A percentile compares a stretch with the other conserved stretches of the same genome.
Evolutionary conservation across 2,888 invertebrate species (phyloP).

Genomic region (Nesidiocoris tenuis): DNA sequence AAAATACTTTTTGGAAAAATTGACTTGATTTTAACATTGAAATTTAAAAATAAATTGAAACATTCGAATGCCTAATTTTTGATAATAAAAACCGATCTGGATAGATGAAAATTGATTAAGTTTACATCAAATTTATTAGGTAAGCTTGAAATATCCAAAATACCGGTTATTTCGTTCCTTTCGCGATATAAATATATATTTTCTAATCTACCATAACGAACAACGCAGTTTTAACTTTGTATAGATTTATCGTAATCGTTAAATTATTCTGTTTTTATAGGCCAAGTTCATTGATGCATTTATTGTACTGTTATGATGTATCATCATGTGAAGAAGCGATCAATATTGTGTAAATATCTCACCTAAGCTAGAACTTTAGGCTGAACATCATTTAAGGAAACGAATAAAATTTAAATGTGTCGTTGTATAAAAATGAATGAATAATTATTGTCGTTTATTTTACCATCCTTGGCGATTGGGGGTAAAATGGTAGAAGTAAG

Average conservation of each 20-base stretch:
- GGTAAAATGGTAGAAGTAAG: no score
- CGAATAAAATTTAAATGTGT: constrained; percentile 41
- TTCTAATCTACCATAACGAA: neutral
- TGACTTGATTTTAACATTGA: no score
- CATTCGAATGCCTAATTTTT: no score
- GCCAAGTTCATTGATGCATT: constrained; percentile 18
- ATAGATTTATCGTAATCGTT: neutral
- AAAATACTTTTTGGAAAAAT: no score
- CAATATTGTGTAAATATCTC: constrained; percentile 30
- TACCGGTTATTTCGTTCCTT: neutral
- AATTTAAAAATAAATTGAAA: no score
- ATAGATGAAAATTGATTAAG: no score
- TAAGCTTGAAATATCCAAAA: no score
- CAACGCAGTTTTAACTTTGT: neutral
- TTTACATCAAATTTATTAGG: no score
- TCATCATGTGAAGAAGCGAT: constrained; percentile 18
- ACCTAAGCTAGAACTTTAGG: constrained; percentile 36
- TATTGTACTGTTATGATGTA: constrained; percentile 33
- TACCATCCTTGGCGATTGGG: neutral
- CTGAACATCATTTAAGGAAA: constrained; percentile 28
- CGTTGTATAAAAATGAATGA: constrained; percentile 28
- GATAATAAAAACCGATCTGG: no score
- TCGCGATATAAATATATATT: neutral
- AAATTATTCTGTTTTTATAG: neutral
- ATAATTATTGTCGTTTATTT: neutral